These are phyloP conservation scores for Hoplostethus mediterraneus DNA, from an alignment of 2,797 vertebrate genomes.

Conservation along the genomic window DNA sequence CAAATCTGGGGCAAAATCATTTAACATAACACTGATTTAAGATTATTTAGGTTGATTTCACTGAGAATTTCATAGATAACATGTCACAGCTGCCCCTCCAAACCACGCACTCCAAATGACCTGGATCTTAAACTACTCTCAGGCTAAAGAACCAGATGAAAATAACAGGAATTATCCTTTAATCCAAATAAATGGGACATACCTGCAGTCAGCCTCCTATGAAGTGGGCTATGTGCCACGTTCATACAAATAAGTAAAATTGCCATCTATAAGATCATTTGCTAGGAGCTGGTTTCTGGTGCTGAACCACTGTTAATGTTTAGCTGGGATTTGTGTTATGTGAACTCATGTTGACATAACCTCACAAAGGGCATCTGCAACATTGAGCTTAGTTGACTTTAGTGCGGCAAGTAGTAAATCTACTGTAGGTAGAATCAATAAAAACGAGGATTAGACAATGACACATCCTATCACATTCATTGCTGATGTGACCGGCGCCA, in stretches of 20 bases:
- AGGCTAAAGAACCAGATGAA: neutral
- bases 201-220: too few species aligned
- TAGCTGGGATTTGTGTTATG: constrained; percentile 54
- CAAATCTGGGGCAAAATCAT: too few species aligned
- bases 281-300: neutral
- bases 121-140: too few species aligned
- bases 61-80: too few species aligned
- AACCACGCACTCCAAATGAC: too few species aligned
- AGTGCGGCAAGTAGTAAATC: neutral
- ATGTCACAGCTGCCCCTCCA: too few species aligned
- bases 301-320: constrained; percentile 69
- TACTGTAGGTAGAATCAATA: constrained; percentile 18
- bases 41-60: too few species aligned
- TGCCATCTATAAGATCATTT: neutral
- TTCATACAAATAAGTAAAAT: neutral
- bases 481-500: neutral
- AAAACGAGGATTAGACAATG: neutral
- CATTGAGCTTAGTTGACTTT: constrained; percentile 23
- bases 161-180: too few species aligned
- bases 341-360: constrained; percentile 73
- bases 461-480: neutral
- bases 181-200: too few species aligned
- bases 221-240: too few species aligned
- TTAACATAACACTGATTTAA: too few species aligned
- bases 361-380: constrained; percentile 47